Conservation (phyloP, 2,113 vertebrate genomes). For the Calidris pugnax region DNA sequence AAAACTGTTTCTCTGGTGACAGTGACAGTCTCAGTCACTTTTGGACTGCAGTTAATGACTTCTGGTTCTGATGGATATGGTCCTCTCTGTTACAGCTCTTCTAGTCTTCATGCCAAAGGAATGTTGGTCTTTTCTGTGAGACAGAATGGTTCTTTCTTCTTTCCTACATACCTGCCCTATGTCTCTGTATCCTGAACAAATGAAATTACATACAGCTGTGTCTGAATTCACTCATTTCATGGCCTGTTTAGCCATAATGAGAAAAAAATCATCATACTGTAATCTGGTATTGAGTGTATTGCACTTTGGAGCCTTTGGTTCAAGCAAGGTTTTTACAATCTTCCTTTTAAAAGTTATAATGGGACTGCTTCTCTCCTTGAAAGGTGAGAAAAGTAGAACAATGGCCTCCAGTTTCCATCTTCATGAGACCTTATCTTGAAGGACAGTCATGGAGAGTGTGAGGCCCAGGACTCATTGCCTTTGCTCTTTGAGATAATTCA, state of each 20-base stretch:
- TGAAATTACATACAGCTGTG: background rate
- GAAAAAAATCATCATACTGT: background rate
- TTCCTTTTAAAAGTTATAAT: background rate
- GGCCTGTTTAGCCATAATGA: background rate
- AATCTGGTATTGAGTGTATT: background rate
- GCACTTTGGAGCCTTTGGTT: background rate
- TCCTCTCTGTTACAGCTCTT: background rate
- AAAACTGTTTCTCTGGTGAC: background rate
- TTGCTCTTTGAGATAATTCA: background rate
- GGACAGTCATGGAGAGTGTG: background rate
- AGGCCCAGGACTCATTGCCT: background rate
- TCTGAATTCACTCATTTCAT: constrained; percentile 4
- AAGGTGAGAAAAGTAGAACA: background rate
- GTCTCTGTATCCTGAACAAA: background rate
- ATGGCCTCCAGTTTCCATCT: background rate
- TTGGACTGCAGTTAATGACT: background rate
- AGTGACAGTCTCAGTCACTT: background rate
- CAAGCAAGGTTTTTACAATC: background rate
- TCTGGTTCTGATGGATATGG: background rate
- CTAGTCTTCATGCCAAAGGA: background rate
- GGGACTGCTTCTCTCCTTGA: background rate
- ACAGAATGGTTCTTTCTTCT: background rate
- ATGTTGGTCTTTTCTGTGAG: background rate
- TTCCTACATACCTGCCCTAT: background rate
- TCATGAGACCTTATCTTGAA: background rate